phyloP scores from a whole-genome alignment of 2,797 vertebrate species.

The Aphelocoma californica region DNA sequence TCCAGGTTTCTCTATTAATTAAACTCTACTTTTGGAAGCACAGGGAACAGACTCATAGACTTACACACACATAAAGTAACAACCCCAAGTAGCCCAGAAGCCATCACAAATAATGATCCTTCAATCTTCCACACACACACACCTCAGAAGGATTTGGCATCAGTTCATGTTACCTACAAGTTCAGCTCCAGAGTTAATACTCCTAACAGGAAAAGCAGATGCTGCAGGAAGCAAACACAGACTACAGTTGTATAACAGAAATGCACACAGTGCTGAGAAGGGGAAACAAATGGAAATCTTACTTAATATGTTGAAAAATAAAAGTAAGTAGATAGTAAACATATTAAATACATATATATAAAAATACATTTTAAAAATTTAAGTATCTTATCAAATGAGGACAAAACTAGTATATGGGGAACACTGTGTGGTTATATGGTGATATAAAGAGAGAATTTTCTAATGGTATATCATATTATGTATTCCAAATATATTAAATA shows the following conservation, averaged over 20 bases:
- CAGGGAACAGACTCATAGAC: neutral
- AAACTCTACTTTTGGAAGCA: neutral
- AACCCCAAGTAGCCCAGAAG: neutral
- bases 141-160: neutral
- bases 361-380: neutral
- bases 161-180: neutral
- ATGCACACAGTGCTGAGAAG: neutral
- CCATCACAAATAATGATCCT: neutral
- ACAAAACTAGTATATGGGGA: neutral
- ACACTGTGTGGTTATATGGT: neutral
- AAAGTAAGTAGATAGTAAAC: neutral
- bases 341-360: neutral
- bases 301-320: neutral
- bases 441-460: neutral
- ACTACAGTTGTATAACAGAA: neutral
- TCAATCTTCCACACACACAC: neutral
- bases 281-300: neutral
- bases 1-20: constrained; percentile 57
- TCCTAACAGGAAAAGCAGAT: neutral
- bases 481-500: neutral
- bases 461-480: neutral
- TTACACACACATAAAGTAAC: neutral
- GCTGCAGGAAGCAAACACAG: neutral
- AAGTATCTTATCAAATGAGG: neutral
- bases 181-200: neutral